Evolutionary conservation across 2,797 vertebrate genomes (phyloP), one percentile per base, ranked within the genome.

Genomic region (Enteromius mattozi): DNA sequence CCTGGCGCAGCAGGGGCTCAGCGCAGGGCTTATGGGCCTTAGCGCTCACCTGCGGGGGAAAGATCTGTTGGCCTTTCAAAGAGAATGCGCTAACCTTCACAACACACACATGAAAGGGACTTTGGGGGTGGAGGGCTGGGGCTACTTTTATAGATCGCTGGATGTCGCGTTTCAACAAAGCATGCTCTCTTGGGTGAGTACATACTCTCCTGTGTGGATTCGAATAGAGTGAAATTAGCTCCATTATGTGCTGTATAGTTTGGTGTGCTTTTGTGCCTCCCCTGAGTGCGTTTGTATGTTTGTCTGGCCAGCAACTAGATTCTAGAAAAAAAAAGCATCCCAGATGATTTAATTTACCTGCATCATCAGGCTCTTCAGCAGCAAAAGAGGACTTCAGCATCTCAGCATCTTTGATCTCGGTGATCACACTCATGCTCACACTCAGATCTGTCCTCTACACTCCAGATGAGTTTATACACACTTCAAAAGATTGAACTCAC

Each of bases 31-130:
- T 75, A 65, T 56, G 33, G 78, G 65, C 78, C 54, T 49, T 42
- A 82, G 70, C 75, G 21, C 24, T 75, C 75, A 76, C 71, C 84
- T 81, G 81, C 63, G 63, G 80, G 84, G 76, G 84, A 77, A 70
- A 78, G 45, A 81, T 79, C 51, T 35, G 37, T 59, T 89, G 87
- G 86, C 89, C 87, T 89, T 88, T 89, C 74, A 69, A 83, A 78
- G 56, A 74, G 70, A 65, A 72, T 37, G 65, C 40, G 69, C 70
- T 80, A 89, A 87, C 87, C 84, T 89, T 88, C 85, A 89, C 8
- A 71, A 87, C 87, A 81, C 79, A 85, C 80, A 63, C 76, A 75
- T 84, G 78, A 86, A 83, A 88, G 78, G 35, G 51, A 82, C 78
- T 33, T 69, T 81, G 72, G 51, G 83, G 78, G 75, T 30, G 59